Conservation (phyloP, 2,113 vertebrate species). For the Mugil cephalus region DNA sequence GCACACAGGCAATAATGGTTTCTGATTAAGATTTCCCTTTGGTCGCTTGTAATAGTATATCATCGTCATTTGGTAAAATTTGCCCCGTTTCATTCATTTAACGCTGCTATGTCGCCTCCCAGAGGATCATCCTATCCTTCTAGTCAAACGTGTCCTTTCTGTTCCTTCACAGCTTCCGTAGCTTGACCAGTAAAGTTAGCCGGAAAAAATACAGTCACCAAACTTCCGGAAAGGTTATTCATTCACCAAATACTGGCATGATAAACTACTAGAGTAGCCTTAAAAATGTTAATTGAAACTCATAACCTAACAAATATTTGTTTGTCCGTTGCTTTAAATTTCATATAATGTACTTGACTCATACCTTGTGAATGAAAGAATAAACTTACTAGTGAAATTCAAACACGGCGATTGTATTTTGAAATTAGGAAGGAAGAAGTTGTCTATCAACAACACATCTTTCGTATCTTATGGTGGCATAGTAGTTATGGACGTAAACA, state of each 20-base stretch:
- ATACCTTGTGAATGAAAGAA: accelerated
- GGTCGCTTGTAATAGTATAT: too few relatives aligned
- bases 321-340: neutral
- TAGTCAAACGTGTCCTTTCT: accelerated
- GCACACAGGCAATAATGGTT: too few relatives aligned
- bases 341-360: neutral
- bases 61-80: too few relatives aligned
- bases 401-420: slow-evolving; percentile 14
- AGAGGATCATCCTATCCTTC: neutral
- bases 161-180: slow-evolving; percentile 46
- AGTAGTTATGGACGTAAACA: neutral
- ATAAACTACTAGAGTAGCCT: neutral
- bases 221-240: neutral
- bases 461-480: neutral
- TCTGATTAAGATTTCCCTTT: too few relatives aligned
- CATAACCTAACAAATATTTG: accelerated
- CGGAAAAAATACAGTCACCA: accelerated
- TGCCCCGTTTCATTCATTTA: neutral
- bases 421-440: slow-evolving; percentile 4
- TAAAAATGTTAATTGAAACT: neutral
- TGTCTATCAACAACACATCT: too few relatives aligned
- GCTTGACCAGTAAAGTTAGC: neutral
- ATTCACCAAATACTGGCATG: neutral
- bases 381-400: neutral
- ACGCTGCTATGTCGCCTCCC: slow-evolving; percentile 18